Base-by-base conservation (phyloP, 2,113 vertebrate genomes). In the Drymodes brunneopygia region DNA sequence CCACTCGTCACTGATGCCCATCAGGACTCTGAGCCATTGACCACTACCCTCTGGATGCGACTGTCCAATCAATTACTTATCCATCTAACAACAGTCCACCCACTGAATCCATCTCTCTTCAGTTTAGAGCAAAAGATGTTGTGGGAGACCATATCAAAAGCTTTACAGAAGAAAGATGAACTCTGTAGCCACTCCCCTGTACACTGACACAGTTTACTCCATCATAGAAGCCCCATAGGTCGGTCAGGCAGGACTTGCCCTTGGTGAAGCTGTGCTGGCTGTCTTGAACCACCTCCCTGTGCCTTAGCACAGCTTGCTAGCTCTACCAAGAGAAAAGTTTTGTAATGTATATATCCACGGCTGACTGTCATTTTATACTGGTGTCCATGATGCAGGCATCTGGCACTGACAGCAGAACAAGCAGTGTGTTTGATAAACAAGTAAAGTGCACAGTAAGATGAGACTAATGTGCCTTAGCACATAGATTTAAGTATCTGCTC, bases 381-480 rank as follows among this genome's bases (percentile, higher is more conserved):
- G 67, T 11, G 40, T 81, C 57, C 73, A 53, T 48, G 65, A 74
- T 48, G 65, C 77, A 80, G 28, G 36, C 66, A 85, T 28, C 53
- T 56, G 57, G 44, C 62, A 65, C 19, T 5, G 10, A 60, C 53
- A 82, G 66, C 48, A 79, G 61, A 95, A 74, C 64, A 78, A 3
- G 12, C 3, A 17, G 6, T 6, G 13, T 25, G 33, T 61, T 42
- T 75, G 78, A 80, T 45, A 82, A 90, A 58, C 62, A 75, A 38
- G 50, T 35, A 82, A 82, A 47, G 11, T 15, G 23, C 28, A 48
- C 54, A 51, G 12, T 42, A 54, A 80, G n/a, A 58, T 18, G 50
- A 64, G 31, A 69, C 15, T 38, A 36, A 77, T 0, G 0, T 29
- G 53, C n/a, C 45, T 38, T 0, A 50, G 20, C 31, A 61, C 1